These are phyloP conservation scores for Macrosoma leucophasiata DNA, from an alignment of 2,888 invertebrate genomes.

Conservation along the genomic window DNA sequence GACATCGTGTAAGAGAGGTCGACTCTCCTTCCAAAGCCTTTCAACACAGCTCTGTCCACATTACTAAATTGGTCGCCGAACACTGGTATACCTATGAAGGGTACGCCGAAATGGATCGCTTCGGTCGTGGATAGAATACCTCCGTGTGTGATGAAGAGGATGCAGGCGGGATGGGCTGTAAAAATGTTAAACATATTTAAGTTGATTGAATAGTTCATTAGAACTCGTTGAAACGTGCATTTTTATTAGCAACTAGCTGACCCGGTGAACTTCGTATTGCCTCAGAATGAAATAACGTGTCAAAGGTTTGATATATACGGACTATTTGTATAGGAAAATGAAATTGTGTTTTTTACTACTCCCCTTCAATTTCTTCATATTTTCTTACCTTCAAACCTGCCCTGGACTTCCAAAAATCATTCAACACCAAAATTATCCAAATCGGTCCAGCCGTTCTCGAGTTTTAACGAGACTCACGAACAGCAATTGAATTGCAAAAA, in stretches of 20 bases:
- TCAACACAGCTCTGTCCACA: slow-evolving; percentile 35
- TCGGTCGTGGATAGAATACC: slow-evolving; percentile 52
- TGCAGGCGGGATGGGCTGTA: slow-evolving; percentile 51
- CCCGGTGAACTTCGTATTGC: neutral
- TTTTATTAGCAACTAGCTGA: neutral
- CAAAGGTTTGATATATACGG: neutral
- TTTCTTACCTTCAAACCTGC: too few species aligned
- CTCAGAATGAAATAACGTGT: too few species aligned
- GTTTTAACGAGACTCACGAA: too few species aligned
- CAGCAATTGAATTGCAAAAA: too few species aligned
- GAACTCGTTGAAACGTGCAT: neutral
- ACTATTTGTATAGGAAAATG: neutral
- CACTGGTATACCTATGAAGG: slow-evolving; percentile 49
- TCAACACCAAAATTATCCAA: too few species aligned
- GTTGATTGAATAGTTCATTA: neutral
- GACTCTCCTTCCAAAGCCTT: slow-evolving; percentile 38
- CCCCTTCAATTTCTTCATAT: too few species aligned
- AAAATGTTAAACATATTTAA: slow-evolving; percentile 11
- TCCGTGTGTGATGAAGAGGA: slow-evolving; percentile 54
- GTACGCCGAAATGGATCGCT: slow-evolving; percentile 43
- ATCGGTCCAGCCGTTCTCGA: too few species aligned
- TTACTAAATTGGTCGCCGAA: slow-evolving; percentile 52
- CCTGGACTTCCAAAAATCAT: too few species aligned
- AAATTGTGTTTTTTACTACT: neutral
- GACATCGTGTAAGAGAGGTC: slow-evolving; percentile 32